Percentiles rank a stretch among this genome's conserved stretches.
Conservation (phyloP, 2,113 vertebrate genomes). For the Otis tarda region DNA sequence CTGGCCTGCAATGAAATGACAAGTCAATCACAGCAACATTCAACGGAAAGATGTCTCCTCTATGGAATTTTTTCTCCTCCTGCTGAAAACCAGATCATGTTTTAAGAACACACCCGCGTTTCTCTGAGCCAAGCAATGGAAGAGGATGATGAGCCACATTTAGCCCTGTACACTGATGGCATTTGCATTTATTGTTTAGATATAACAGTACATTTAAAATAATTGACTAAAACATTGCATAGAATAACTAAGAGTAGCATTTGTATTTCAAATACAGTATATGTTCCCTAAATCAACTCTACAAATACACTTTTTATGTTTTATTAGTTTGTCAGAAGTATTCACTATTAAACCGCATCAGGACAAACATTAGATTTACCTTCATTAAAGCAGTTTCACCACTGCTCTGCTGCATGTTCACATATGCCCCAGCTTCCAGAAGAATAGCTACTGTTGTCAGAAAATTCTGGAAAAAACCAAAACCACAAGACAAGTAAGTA, state of each 20-base stretch:
- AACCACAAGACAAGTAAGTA: background rate
- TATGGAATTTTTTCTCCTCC: background rate
- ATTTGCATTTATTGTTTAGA: background rate
- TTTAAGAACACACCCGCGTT: background rate
- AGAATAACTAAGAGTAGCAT: background rate
- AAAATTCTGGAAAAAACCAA: slow-evolving; percentile 82
- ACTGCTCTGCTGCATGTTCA: slow-evolving; percentile 87
- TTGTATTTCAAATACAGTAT: background rate
- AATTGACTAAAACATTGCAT: background rate
- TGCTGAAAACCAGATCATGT: background rate
- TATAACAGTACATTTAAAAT: background rate
- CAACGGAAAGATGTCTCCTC: background rate
- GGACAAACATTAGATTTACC: slow-evolving; percentile 66
- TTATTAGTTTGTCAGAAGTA: background rate
- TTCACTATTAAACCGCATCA: background rate
- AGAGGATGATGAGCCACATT: background rate
- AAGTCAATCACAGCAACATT: background rate
- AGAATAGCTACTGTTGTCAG: slow-evolving; percentile 94
- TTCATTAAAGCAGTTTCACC: slow-evolving; percentile 97
- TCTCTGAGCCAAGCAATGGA: background rate
- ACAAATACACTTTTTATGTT: background rate
- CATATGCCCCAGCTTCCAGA: slow-evolving; percentile 90
- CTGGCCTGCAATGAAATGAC: background rate
- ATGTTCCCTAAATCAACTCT: background rate
- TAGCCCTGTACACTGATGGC: background rate